These are phyloP conservation scores for Acyrthosiphon pisum DNA, from an alignment of 1,140 invertebrate species.

Conservation along the genomic window DNA sequence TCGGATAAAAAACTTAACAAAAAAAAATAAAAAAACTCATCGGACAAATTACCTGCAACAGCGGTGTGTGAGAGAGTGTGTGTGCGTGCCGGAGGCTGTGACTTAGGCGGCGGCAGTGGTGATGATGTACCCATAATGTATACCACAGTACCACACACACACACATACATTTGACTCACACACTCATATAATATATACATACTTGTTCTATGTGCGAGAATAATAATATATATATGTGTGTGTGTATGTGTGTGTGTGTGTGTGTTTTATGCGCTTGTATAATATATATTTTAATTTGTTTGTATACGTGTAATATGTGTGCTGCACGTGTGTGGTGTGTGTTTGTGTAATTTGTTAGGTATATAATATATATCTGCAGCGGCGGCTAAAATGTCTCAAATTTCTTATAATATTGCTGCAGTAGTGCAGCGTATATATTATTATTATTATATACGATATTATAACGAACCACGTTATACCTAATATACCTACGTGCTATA, in stretches of 20 bases:
- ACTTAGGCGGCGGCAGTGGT: background rate
- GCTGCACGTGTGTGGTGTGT: background rate
- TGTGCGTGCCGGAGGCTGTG: background rate
- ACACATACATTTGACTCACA: too few species aligned
- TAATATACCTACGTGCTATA: background rate
- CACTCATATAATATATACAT: background rate
- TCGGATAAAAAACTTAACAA: background rate
- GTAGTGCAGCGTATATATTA: background rate
- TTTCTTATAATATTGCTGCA: background rate
- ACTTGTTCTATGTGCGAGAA: background rate
- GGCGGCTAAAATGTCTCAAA: slow-evolving; percentile 7
- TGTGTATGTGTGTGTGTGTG: background rate
- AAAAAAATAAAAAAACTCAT: background rate
- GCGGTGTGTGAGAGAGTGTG: too few species aligned
- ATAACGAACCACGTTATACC: background rate
- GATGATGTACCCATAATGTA: too few species aligned
- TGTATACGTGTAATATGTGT: background rate
- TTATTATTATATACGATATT: background rate
- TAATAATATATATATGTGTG: slow-evolving; percentile 2
- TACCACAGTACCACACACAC: too few species aligned
- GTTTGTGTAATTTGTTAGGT: background rate
- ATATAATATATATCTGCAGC: slow-evolving; percentile 9
- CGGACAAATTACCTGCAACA: background rate
- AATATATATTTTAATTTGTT: slow-evolving; percentile 20
- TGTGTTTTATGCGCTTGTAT: background rate